A percentile compares a stretch with the other conserved stretches of the same genome.
phyloP scores from a whole-genome alignment of 2,888 invertebrate genomes.

The Coleophora flavipennella region DNA sequence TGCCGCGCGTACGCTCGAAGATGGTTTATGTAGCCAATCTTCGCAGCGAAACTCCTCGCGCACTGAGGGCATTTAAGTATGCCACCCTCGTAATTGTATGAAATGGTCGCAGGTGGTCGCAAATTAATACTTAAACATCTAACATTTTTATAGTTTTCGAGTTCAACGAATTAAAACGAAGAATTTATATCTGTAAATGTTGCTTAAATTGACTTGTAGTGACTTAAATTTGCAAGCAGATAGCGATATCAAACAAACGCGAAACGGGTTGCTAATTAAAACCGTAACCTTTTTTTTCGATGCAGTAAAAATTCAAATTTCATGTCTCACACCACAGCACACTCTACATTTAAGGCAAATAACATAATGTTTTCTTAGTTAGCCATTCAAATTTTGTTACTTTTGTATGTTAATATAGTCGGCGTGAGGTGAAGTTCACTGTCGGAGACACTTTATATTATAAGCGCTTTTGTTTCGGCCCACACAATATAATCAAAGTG shows the following conservation, averaged over 20 bases:
- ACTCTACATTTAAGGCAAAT: conserved; percentile 31
- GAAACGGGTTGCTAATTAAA: conserved; percentile 15
- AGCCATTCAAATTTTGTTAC: conserved; percentile 60
- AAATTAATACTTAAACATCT: no score
- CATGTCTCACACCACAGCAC: conserved; percentile 23
- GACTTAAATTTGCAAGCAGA: background rate
- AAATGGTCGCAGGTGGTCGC: no score
- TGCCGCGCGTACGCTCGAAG: no score
- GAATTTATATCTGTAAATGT: conserved; percentile 4
- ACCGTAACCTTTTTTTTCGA: conserved; percentile 12
- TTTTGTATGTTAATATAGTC: conserved; percentile 64
- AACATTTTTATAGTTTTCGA: conserved; percentile 3
- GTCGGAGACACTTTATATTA: conserved; percentile 48
- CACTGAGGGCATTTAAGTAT: no score
- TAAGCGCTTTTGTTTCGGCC: conserved; percentile 23
- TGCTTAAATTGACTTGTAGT: conserved; percentile 7
- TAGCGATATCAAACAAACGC: conserved; percentile 1
- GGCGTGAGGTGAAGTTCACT: conserved; percentile 67
- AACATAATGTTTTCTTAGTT: conserved; percentile 41
- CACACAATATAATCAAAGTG: conserved; percentile 16
- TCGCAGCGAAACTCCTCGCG: no score
- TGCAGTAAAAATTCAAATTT: conserved; percentile 36
- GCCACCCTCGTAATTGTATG: no score
- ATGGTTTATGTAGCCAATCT: no score
- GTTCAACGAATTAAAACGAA: conserved; percentile 1